Base-by-base conservation (phyloP, 2,113 vertebrate genomes). In the Pluvianellus socialis region DNA sequence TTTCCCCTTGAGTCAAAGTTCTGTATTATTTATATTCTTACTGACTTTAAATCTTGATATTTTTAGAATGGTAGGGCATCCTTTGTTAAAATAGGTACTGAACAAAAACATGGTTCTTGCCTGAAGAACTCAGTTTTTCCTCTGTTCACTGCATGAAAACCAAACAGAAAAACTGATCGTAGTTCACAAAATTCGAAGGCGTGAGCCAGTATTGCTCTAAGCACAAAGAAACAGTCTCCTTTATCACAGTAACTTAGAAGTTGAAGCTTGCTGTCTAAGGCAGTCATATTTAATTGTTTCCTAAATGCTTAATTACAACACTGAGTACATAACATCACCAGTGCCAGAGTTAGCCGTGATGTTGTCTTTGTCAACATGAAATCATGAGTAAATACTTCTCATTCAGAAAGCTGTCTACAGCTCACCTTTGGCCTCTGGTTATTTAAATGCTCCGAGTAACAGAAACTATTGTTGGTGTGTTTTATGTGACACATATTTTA, bases 381-480 rank as follows among this genome's bases (percentile, higher is more conserved):
- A 33, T 92, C 7, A 16, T 50, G 38, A 79, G 13, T 33, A 79
- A 76, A 30, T 7, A 18, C 12, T 67, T 52, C 0, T 40, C 55
- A 44, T 88, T 86, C 40, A 19, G 88, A 73, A 72, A 67, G 14
- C 19, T 44, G 14, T 21, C 12, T 28, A 40, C 27, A 35, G 16
- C 66, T 93, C 12, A 35, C 20, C 8, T 65, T 66, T 88, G 42
- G 23, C 13, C 5, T 66, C 32, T 92, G 35, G 19, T 72, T 62
- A 24, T 73, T 91, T 88, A 58, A 66, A n/a, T 76, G 14, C 8
- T 85, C 7, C n/a, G 32, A 68, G 20, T 68, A 76, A 22, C 35
- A 56, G 42, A 71, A 77, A 22, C 27, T 81, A 0, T 56, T 27
- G 10, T 21, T 59, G 5, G 2, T 91, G 45, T 1, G 0, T 32